Percentiles rank a stretch among this genome's conserved stretches.
Conservation (phyloP, 1,140 invertebrate genomes). For the Cydia amplana region DNA sequence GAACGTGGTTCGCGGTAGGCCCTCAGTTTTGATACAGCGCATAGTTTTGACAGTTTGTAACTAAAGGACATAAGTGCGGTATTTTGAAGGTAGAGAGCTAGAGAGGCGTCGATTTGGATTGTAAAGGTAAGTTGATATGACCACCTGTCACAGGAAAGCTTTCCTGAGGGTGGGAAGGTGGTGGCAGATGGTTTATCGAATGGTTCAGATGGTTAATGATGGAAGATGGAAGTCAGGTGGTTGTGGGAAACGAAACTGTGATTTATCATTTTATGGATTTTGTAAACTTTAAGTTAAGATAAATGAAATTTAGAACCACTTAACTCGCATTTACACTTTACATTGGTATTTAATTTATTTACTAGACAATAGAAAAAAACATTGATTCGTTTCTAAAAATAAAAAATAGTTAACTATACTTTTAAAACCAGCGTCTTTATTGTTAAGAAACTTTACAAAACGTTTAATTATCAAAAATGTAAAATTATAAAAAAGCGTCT, state of each 20-base stretch:
- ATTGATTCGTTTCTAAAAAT: no score
- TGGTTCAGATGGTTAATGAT: conserved; percentile 12
- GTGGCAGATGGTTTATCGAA: conserved; percentile 7
- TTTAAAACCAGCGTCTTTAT: no score
- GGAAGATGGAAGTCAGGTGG: conserved; percentile 15
- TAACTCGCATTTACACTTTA: no score
- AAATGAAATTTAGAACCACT: background rate
- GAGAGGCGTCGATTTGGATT: background rate
- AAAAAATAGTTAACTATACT: no score
- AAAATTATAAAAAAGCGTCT: no score
- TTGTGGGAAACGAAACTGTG: background rate
- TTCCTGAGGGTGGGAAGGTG: background rate
- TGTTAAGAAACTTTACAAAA: no score
- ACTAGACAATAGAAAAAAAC: no score
- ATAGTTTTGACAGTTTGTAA: background rate
- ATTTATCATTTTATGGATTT: background rate
- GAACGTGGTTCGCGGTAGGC: no score
- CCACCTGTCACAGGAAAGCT: conserved; percentile 18
- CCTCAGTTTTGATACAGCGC: background rate
- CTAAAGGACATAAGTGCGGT: background rate
- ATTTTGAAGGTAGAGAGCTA: background rate
- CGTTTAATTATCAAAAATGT: no score
- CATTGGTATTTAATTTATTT: no score
- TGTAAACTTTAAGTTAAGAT: background rate
- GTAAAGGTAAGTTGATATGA: background rate